phyloP scores from a whole-genome alignment of 2,888 invertebrate genomes.

The Tachina grossa region DNA sequence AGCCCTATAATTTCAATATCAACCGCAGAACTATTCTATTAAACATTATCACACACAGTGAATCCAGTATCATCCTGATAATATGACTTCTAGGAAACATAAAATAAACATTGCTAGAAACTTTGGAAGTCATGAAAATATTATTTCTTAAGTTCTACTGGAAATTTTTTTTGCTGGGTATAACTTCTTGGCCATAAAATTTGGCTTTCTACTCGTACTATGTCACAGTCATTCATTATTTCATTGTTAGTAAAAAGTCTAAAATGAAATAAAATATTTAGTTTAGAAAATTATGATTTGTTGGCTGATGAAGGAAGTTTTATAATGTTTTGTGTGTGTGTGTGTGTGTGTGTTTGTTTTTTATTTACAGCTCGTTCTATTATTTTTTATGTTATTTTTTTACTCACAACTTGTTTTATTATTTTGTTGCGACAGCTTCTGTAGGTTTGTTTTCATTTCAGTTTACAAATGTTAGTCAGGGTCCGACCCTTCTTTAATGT shows the following conservation, averaged over 20 bases:
- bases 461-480: slow-evolving; percentile 31
- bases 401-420: neutral
- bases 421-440: slow-evolving; percentile 50
- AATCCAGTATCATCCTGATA: too few species aligned
- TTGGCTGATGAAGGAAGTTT: slow-evolving; percentile 53
- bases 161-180: neutral
- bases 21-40: too few species aligned
- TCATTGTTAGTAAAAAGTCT: slow-evolving; percentile 43
- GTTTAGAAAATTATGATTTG: slow-evolving; percentile 67
- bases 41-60: too few species aligned
- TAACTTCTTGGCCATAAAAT: too few species aligned
- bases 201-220: slow-evolving; percentile 43
- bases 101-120: too few species aligned
- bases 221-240: slow-evolving; percentile 60
- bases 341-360: too few species aligned
- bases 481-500: slow-evolving; percentile 52
- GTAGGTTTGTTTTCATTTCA: slow-evolving; percentile 48
- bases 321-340: too few species aligned
- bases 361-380: too few species aligned
- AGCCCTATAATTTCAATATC: too few species aligned
- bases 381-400: slow-evolving; percentile 21
- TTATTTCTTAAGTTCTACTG: too few species aligned
- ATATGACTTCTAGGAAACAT: too few species aligned
- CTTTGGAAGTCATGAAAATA: too few species aligned
- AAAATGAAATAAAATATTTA: neutral